Evolutionary conservation across 2,888 invertebrate species (phyloP).

Genomic region (Mythimna ferrago): DNA sequence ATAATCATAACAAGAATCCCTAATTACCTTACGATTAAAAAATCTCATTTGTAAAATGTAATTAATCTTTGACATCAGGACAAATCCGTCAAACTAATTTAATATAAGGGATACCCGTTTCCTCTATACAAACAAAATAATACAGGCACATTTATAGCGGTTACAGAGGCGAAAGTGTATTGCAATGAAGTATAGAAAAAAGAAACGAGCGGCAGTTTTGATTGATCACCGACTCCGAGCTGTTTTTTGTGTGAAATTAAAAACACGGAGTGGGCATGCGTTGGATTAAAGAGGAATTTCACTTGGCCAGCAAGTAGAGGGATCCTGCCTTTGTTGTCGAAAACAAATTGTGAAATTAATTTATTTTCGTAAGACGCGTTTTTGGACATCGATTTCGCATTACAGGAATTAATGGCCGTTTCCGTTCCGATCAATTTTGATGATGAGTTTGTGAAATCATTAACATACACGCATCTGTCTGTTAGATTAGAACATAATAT

Average conservation of each 20-base stretch:
- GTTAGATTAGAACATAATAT: conserved; percentile 25
- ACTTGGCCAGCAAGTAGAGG: conserved; percentile 80
- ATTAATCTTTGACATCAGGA: conserved; percentile 68
- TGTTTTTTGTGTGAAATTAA: conserved; percentile 90
- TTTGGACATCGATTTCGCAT: conserved; percentile 79
- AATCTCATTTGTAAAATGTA: conserved; percentile 50
- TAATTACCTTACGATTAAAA: conserved; percentile 49
- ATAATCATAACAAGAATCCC: conserved; percentile 25
- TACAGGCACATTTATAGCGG: conserved; percentile 86
- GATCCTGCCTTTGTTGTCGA: conserved; percentile 79
- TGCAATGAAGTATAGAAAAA: conserved; percentile 88
- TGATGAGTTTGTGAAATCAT: conserved; percentile 61
- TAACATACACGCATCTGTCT: conserved; percentile 58
- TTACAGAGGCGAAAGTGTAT: conserved; percentile 88
- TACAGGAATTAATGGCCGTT: conserved; percentile 73
- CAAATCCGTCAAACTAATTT: conserved; percentile 85
- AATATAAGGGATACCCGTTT: conserved; percentile 86
- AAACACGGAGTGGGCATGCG: conserved; percentile 87
- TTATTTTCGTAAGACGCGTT: conserved; percentile 77
- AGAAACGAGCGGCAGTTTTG: conserved; percentile 85
- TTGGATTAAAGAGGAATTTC: conserved; percentile 89
- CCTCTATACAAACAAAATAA: conserved; percentile 87
- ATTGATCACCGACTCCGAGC: conserved; percentile 89
- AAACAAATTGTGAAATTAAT: conserved; percentile 82
- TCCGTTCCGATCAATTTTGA: conserved; percentile 63